Percentiles rank a stretch among this genome's conserved stretches.
Evolutionary conservation across 2,888 invertebrate species (phyloP).

Genomic region (Steinernema carpocapsae): DNA sequence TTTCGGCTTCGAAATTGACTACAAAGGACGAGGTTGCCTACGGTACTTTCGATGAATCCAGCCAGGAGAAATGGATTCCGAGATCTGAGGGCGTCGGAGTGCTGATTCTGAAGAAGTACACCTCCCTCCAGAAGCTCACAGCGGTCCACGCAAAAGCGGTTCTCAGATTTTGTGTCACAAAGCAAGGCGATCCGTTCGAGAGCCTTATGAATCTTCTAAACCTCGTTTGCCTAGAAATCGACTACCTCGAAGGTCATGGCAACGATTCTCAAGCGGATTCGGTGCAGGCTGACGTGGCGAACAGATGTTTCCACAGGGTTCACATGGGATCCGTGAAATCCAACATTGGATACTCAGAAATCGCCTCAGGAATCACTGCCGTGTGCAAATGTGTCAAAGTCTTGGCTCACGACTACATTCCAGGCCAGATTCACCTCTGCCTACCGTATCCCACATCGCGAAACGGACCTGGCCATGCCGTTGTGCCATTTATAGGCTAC

Average conservation of each 20-base stretch:
- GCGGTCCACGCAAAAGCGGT: slow-evolving; percentile 30
- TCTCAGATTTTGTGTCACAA: slow-evolving; percentile 11
- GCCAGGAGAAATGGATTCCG: neutral
- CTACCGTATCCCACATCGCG: slow-evolving; percentile 40
- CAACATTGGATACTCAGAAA: slow-evolving; percentile 51
- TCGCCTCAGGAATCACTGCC: slow-evolving; percentile 51
- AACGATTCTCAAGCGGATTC: neutral
- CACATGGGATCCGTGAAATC: slow-evolving; percentile 39
- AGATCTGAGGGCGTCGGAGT: slow-evolving; percentile 2
- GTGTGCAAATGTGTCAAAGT: slow-evolving; percentile 49
- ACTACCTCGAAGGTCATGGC: slow-evolving; percentile 10
- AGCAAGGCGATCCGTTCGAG: slow-evolving; percentile 22
- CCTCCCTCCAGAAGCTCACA: slow-evolving; percentile 8
- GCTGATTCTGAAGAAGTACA: slow-evolving; percentile 15
- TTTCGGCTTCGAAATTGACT: neutral
- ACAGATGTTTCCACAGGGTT: slow-evolving; percentile 22
- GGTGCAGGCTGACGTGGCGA: slow-evolving; percentile 1
- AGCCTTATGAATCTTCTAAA: neutral
- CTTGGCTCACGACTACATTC: slow-evolving; percentile 47
- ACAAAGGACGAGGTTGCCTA: neutral
- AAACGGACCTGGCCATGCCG: slow-evolving; percentile 13
- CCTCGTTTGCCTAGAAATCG: slow-evolving; percentile 10
- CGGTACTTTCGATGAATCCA: slow-evolving; percentile 1
- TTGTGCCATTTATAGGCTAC: slow-evolving; percentile 7
- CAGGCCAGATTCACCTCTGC: slow-evolving; percentile 52